These are phyloP conservation scores for Porites lutea DNA, from an alignment of 64 coral and sea anemone genomes.

Conservation along the genomic window DNA sequence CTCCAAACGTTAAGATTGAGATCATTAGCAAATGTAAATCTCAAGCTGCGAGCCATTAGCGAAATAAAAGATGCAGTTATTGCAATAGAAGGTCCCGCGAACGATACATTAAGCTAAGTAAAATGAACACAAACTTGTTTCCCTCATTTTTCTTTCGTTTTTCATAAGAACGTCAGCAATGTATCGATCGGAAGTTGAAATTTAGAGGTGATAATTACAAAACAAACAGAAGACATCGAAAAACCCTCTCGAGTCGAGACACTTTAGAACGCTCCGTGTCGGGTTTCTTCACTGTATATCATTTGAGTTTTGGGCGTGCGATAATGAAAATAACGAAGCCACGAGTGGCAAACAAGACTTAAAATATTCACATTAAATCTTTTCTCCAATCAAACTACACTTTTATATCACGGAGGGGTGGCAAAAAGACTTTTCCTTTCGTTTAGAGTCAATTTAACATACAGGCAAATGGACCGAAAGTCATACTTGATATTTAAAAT, in stretches of 20 bases:
- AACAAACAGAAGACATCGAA: constrained; percentile 32
- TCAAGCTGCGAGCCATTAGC: constrained; percentile 49
- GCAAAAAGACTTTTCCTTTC: neutral
- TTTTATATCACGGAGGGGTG: neutral
- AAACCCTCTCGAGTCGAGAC: neutral
- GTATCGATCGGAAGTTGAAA: constrained; percentile 38
- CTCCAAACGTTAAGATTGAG: constrained; percentile 36
- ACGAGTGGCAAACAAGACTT: neutral
- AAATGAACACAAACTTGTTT: neutral
- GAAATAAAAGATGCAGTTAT: constrained; percentile 28
- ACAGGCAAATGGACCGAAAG: neutral
- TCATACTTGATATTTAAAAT: neutral
- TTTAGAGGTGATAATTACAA: constrained; percentile 33
- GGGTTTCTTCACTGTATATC: constrained; percentile 14
- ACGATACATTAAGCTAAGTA: constrained; percentile 2
- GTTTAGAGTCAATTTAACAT: neutral
- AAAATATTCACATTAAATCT: constrained; percentile 39
- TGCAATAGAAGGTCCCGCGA: neutral
- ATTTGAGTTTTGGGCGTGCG: constrained; percentile 29
- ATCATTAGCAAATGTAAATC: constrained; percentile 40
- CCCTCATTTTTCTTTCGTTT: neutral
- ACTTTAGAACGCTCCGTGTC: neutral
- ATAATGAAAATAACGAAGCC: neutral
- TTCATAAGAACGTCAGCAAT: neutral
- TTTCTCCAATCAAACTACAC: neutral